Percentiles rank a stretch among this genome's conserved stretches.
Conservation (phyloP, 92 coral and sea anemone species). For the Chrysogorgia sp. region DNA sequence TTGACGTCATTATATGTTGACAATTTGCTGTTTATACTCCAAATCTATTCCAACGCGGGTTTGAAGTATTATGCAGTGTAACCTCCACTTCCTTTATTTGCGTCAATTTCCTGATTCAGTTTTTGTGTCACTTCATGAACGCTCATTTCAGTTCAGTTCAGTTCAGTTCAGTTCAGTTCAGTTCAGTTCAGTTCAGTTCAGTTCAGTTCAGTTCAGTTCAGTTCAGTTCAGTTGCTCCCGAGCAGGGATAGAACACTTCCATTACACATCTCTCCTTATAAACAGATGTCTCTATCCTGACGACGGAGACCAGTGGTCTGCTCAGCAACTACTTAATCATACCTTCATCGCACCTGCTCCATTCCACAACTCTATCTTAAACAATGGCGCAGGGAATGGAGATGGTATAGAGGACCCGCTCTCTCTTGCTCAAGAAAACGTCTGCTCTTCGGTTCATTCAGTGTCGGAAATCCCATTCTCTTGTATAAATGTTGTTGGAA, state of each 20-base stretch:
- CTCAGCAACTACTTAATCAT: constrained; percentile 76
- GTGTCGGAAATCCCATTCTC: constrained; percentile 81
- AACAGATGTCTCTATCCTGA: constrained; percentile 75
- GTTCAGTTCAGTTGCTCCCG: no score
- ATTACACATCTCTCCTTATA: not conserved
- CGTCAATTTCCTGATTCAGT: no score
- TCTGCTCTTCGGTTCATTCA: constrained; percentile 63
- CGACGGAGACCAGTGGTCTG: constrained; percentile 84
- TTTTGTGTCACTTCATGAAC: no score
- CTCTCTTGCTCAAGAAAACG: constrained; percentile 45
- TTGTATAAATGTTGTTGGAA: constrained; percentile 77
- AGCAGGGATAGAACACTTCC: not conserved
- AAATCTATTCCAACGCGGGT: not conserved
- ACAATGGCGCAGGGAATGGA: constrained; percentile 37
- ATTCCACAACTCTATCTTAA: constrained; percentile 17
- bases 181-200: no score
- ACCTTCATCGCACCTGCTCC: constrained; percentile 66
- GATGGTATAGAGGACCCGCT: constrained; percentile 27
- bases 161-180: no score
- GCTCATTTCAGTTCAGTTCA: no score
- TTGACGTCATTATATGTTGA: no score
- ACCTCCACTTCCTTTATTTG: no score
- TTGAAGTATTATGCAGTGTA: no score
- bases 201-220: no score
- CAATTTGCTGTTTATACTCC: not conserved